These are phyloP conservation scores for Trichogramma pretiosum DNA, from an alignment of 1,140 invertebrate species.

Conservation along the genomic window DNA sequence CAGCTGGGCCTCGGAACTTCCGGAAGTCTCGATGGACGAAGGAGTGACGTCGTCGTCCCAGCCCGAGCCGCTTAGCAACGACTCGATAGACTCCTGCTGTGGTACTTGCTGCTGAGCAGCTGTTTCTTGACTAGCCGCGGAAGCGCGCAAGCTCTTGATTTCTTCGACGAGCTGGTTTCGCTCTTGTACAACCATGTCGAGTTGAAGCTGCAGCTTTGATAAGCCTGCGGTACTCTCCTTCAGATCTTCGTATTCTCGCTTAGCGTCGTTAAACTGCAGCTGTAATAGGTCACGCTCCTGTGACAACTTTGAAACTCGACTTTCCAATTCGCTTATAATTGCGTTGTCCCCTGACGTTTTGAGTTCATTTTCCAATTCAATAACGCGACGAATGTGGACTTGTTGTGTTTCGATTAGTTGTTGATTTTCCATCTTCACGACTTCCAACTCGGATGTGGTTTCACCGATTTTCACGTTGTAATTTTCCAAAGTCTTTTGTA, in stretches of 20 bases:
- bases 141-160: too few species aligned
- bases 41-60: constrained; percentile 34
- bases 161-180: constrained; percentile 13
- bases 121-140: not conserved
- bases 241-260: constrained; percentile 18
- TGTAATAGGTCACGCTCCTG: constrained; percentile 25
- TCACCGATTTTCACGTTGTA: not conserved
- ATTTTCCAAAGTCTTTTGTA: not conserved
- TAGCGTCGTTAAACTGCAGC: constrained; percentile 26
- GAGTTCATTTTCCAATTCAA: constrained; percentile 24
- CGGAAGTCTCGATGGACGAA: too few species aligned
- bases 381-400: constrained; percentile 19
- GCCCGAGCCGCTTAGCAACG: too few species aligned
- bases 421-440: constrained; percentile 18
- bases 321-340: constrained; percentile 23
- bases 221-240: constrained; percentile 4
- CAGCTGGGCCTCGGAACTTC: constrained; percentile 18
- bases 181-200: constrained; percentile 14
- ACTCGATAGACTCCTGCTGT: not conserved
- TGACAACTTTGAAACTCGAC: constrained; percentile 8
- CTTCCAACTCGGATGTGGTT: constrained; percentile 13
- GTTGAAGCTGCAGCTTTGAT: constrained; percentile 13
- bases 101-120: too few species aligned
- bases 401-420: constrained; percentile 18
- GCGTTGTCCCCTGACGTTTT: constrained; percentile 18